phyloP scores from a whole-genome alignment of 53 echinoderm and acorn worm genomes.

The Glandiceps talaboti region DNA sequence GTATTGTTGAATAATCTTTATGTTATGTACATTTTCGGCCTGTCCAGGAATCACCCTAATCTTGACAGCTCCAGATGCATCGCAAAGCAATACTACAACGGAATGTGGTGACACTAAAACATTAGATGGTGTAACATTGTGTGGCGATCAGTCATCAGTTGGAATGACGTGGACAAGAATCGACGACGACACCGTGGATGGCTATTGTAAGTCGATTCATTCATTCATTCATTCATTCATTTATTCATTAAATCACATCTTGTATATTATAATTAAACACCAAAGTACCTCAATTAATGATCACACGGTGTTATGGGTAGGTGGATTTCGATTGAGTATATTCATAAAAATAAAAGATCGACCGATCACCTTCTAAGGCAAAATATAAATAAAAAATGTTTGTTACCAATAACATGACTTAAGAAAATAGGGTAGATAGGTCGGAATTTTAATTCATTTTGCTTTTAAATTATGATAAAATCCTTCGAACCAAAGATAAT shows the following conservation, averaged over 20 bases:
- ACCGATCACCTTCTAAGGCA: no score
- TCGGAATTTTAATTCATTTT: no score
- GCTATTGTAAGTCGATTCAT: background rate
- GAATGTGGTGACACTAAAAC: background rate
- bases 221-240: background rate
- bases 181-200: background rate
- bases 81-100: background rate
- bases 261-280: background rate
- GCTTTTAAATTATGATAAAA: no score
- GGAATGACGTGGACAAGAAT: background rate
- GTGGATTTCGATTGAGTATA: background rate
- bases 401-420: no score
- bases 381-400: no score
- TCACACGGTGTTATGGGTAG: no score
- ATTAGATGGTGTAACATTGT: background rate
- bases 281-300: background rate
- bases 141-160: background rate
- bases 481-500: no score
- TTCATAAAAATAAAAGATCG: no score
- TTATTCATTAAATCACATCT: background rate
- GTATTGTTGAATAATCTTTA: no score
- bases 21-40: no score
- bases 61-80: background rate
- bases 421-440: no score
- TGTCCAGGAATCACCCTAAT: background rate